phyloP scores from a whole-genome alignment of 2,888 invertebrate species.

The Rhagonycha fulva region DNA sequence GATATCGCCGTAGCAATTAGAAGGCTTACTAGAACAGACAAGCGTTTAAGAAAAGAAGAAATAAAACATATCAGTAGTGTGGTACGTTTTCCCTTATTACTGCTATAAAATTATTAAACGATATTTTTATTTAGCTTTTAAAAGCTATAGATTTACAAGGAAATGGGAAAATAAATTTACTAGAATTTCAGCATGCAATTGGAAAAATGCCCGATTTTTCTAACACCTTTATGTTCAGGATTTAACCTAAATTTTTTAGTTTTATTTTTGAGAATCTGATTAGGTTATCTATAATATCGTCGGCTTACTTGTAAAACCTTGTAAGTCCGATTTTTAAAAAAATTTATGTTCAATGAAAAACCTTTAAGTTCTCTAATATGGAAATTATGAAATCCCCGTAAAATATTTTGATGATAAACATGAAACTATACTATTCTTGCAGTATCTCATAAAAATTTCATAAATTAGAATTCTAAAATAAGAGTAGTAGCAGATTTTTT shows the following conservation, averaged over 20 bases:
- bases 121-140: conserved; percentile 58
- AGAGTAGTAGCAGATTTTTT: no score
- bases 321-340: no score
- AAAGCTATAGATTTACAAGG: conserved; percentile 65
- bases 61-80: background rate
- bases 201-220: conserved; percentile 66
- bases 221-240: conserved; percentile 63
- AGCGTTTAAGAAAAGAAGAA: conserved; percentile 35
- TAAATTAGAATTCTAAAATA: no score
- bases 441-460: no score
- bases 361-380: no score
- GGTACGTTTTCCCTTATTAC: conserved; percentile 24
- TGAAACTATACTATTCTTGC: no score
- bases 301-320: no score
- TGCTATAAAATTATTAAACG: background rate
- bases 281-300: no score
- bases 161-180: conserved; percentile 61
- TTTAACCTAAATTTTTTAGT: conserved; percentile 32
- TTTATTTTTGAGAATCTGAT: no score
- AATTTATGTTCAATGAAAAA: no score
- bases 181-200: conserved; percentile 66
- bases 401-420: no score
- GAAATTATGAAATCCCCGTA: no score
- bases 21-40: conserved; percentile 56
- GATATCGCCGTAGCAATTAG: conserved; percentile 63